Conservation (phyloP, 2,113 vertebrate species). For the Macquaria ambigua region DNA sequence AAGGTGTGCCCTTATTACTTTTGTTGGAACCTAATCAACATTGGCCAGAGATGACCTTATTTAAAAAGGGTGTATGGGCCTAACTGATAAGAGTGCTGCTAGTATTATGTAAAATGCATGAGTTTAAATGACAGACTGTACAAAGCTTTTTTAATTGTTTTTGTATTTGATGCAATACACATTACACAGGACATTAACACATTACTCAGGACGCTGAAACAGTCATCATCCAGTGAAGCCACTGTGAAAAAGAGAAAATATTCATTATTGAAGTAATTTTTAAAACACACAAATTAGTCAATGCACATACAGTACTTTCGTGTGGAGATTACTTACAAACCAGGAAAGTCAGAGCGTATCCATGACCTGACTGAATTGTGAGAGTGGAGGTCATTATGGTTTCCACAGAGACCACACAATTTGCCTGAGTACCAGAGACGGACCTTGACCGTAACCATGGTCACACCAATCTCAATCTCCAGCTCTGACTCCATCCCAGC, state of each 20-base stretch:
- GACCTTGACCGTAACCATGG: constrained; percentile 39
- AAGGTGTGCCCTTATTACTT: constrained; percentile 38
- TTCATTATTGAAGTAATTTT: neutral
- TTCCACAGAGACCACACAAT: constrained; percentile 69
- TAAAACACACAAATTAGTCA: neutral
- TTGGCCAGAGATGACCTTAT: constrained; percentile 2
- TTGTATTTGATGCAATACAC: constrained; percentile 17
- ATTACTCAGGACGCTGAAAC: neutral
- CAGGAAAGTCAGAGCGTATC: constrained; percentile 39
- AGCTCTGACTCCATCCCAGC: constrained; percentile 35
- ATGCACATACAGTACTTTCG: neutral
- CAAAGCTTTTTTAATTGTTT: neutral
- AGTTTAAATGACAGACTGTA: neutral
- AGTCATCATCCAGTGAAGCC: constrained; percentile 43
- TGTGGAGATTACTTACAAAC: constrained; percentile 31
- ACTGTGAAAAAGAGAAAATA: constrained; percentile 29
- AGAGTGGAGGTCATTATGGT: constrained; percentile 36
- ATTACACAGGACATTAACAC: neutral
- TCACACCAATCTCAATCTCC: constrained; percentile 30
- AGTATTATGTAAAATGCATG: neutral
- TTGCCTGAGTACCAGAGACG: constrained; percentile 12
- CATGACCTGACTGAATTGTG: constrained; percentile 28
- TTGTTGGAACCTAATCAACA: neutral
- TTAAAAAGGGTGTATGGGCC: constrained; percentile 6
- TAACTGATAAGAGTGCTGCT: neutral